Conservation (phyloP, 1,140 invertebrate species). For the Drosophila melanica region DNA sequence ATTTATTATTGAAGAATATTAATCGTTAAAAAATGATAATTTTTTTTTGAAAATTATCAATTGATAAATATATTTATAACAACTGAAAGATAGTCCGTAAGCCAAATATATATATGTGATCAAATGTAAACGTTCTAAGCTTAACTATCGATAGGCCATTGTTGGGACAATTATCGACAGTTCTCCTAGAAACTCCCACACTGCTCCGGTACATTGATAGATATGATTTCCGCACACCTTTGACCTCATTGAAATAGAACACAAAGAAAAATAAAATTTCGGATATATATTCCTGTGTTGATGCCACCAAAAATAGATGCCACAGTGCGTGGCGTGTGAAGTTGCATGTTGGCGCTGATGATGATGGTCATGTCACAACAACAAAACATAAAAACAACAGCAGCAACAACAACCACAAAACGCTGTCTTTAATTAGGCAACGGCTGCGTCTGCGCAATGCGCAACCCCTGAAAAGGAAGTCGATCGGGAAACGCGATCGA, state of each 20-base stretch:
- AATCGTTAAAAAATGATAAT: constrained; percentile 1
- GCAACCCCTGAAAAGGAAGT: constrained; percentile 55
- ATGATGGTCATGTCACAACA: constrained; percentile 42
- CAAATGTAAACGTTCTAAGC: too few relatives aligned
- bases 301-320: constrained; percentile 35
- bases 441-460: constrained; percentile 27
- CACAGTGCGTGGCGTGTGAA: constrained; percentile 28
- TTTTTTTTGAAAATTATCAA: too few relatives aligned
- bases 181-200: too few relatives aligned
- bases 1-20: background rate
- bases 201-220: background rate
- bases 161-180: too few relatives aligned
- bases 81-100: too few relatives aligned
- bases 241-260: constrained; percentile 6
- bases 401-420: constrained; percentile 2
- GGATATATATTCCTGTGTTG: background rate
- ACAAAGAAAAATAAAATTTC: background rate
- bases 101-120: too few relatives aligned
- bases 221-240: constrained; percentile 21
- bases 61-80: background rate
- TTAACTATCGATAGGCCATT: too few relatives aligned
- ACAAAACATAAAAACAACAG: background rate
- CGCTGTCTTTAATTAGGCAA: constrained; percentile 35
- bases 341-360: constrained; percentile 27
- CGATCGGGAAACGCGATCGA: constrained; percentile 32